Evolutionary conservation across 2,888 invertebrate species (phyloP).

Genomic region (Aphodius granarius): DNA sequence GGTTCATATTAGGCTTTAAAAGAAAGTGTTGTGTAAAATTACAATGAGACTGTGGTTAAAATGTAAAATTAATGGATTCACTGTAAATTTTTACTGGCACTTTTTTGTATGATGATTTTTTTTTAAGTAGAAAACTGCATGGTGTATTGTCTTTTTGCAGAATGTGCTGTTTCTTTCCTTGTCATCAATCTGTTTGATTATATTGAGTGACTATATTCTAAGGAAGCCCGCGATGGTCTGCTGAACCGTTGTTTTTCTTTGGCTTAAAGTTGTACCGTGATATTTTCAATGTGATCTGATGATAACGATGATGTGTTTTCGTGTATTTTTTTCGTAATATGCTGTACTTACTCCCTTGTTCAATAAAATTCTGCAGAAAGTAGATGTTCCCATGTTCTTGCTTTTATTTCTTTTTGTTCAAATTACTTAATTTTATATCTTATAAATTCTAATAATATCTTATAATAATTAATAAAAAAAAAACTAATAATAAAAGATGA

Average conservation of each 20-base stretch:
- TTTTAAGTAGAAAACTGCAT: not conserved
- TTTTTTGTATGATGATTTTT: no score
- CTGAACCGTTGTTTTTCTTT: not conserved
- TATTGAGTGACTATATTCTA: not conserved
- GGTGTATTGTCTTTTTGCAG: not conserved
- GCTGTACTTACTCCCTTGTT: not conserved
- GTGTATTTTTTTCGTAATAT: not conserved
- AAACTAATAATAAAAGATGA: no score
- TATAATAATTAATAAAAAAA: no score
- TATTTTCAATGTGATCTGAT: no score
- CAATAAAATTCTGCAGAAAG: not conserved
- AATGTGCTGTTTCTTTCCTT: not conserved
- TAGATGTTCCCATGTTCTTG: not conserved
- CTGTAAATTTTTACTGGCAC: no score
- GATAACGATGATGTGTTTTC: no score
- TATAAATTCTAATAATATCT: no score
- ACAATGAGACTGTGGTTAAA: no score
- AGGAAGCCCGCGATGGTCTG: not conserved
- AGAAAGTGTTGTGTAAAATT: no score
- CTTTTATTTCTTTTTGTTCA: no score
- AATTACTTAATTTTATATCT: not conserved
- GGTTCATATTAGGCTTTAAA: not conserved
- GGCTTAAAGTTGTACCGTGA: not conserved
- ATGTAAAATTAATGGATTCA: no score
- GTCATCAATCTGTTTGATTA: not conserved